Evolutionary conservation across 2,113 vertebrate species (phyloP), one percentile per base, ranked within the genome.

Genomic region (Channa argus): DNA sequence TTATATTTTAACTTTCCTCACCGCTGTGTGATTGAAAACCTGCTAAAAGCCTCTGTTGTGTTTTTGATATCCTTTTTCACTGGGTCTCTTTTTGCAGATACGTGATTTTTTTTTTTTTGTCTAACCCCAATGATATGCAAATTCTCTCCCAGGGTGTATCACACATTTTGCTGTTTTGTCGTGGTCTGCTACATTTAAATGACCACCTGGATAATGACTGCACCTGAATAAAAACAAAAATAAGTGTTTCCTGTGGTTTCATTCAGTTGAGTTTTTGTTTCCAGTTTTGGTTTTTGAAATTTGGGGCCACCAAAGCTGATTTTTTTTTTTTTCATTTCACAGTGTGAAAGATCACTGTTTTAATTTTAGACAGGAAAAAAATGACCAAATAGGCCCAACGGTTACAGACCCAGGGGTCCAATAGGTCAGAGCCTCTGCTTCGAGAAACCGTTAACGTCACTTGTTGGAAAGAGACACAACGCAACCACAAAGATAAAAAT

Each of bases 41-140:
- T 61, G 62, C 50, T 52, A 9, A 60, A 71, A 65, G 49, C 68
- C 6, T 47, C 38, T 41, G 62, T 63, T 70, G 58, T 80, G 0
- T 59, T 58, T 41, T 64, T 52, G 14, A 61, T 64, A 36, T 12
- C 38, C 38, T 1, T 10, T 3, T 56, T 62, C 38, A 37, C 44
- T 41, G 5, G 11, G 13, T 39, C 4, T 37, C 3, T 50, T 65
- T 74, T 49, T 43, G 34, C 13, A 10, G 33, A 54, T 39, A 33
- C 8, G 3, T 37, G 6, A 43, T 43, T 5, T 58, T 49, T 36
- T 56, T 24, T 24, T 24, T 24, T 24, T 24, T 24, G 46, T 9
- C 6, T 3, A 49, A 47, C 10, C 67, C 69, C 59, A 65, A 9
- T 59, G 24, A 76, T 34, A 76, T 82, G 62, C 65, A 59, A 65